Base-by-base conservation (phyloP, 1,140 invertebrate species). In the Frieseomelitta varia region DNA sequence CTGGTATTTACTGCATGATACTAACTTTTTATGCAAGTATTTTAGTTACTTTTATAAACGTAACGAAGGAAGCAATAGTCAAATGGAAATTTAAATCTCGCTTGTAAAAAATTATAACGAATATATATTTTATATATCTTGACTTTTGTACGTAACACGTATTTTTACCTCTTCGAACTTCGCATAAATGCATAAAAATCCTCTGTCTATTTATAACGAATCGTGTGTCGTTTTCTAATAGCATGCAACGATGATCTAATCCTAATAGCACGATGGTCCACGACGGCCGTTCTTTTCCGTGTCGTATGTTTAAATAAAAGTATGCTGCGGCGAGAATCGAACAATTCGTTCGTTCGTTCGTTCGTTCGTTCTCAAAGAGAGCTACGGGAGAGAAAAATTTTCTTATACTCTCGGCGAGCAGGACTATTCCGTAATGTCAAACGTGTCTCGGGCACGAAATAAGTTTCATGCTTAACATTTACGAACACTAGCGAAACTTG, bases 381-480 rank as follows among this genome's bases (percentile, higher is more conserved):
- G 77, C 30, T 65, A 19, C 67, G 69, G 56, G 79, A 88, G 87
- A 88, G 88, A 89, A 89, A n/a, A 89, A 87, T 89, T 72, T 39
- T 88, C 86, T 61, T 82, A 78, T 79, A 68, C 56, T 86, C 79
- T 65, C 80, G 83, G 74, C 34, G 68, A 82, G 78, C 83, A 81
- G 47, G 85, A 63, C 80, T 89, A 78, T 89, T 87, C 85, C 80
- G 85, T 85, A 89, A 89, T 86, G 87, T 89, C 87, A 84, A 88
- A 88, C 86, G 87, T 86, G 63, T 78, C 65, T 47, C 79, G 34
- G 56, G 51, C 63, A 78, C 69, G n/a, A n/a, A 81, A 88, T 86
- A 51, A 55, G 58, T 85, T 85, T 80, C 74, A 81, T 63, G 65
- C 47, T 84, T 30, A 27, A 65, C 63, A 68, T 74, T 76, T 73